phyloP scores from a whole-genome alignment of 2,888 invertebrate species.

The Archaeoteleia sp. region DNA sequence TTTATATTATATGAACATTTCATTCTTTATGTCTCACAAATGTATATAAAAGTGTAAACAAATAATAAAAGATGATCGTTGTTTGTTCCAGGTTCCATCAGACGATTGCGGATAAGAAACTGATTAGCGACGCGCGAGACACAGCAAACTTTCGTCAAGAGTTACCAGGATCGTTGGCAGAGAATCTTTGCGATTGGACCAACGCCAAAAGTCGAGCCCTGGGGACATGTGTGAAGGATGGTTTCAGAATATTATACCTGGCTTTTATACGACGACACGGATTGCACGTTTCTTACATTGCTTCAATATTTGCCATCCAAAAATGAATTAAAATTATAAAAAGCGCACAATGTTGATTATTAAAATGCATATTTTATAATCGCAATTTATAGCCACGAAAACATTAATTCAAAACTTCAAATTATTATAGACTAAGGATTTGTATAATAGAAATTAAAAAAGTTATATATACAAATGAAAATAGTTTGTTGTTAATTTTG shows the following conservation, averaged over 20 bases:
- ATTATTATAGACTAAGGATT: too few relatives aligned
- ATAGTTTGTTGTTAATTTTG: too few relatives aligned
- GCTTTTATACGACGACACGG: constrained; percentile 29
- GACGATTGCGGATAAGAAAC: constrained; percentile 30
- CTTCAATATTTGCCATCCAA: constrained; percentile 10
- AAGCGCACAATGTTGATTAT: not conserved
- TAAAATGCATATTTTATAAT: too few relatives aligned
- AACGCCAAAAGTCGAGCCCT: constrained; percentile 27
- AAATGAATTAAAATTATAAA: constrained; percentile 17
- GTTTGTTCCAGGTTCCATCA: constrained; percentile 1
- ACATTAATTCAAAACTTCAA: too few relatives aligned
- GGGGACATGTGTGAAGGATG: constrained; percentile 42
- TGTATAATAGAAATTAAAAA: too few relatives aligned
- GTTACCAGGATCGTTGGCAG: constrained; percentile 56
- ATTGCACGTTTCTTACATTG: constrained; percentile 25
- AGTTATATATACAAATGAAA: too few relatives aligned
- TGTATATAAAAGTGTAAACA: not conserved
- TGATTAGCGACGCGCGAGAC: constrained; percentile 59
- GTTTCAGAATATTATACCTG: constrained; percentile 37
- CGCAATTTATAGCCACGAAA: too few relatives aligned
- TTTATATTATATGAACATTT: not conserved
- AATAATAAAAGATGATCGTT: not conserved
- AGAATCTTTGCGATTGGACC: constrained; percentile 48
- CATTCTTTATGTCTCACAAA: too few relatives aligned
- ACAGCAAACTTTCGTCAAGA: constrained; percentile 57